Percentiles rank a stretch among this genome's conserved stretches.
Evolutionary conservation across 2,888 invertebrate genomes (phyloP).

Genomic region (Lamellibrachia satsuma): DNA sequence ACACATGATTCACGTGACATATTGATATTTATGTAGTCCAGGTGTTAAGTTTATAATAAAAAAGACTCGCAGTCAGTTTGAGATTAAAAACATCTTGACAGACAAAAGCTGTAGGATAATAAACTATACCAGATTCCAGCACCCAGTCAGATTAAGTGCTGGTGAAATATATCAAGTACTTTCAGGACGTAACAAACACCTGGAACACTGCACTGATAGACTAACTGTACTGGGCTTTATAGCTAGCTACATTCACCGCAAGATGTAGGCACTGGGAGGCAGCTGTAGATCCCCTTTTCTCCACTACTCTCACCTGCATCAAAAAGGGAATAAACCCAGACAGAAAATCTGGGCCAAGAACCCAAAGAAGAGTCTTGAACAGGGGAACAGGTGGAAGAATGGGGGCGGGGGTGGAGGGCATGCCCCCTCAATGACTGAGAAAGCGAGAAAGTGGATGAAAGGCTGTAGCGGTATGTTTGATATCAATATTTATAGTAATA

Average conservation of each 20-base stretch:
- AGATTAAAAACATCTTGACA: constrained; percentile 9
- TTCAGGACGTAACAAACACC: background rate
- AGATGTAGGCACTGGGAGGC: background rate
- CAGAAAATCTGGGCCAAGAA: background rate
- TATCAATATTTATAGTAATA: no score
- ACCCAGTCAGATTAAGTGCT: background rate
- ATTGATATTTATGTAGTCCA: background rate
- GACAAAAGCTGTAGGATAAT: background rate
- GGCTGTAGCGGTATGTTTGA: no score
- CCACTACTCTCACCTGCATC: background rate
- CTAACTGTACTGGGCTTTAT: background rate
- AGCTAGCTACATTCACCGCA: background rate
- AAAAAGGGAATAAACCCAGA: background rate
- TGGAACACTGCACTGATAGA: background rate
- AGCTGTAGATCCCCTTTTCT: background rate
- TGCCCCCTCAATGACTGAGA: background rate
- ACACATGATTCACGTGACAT: background rate
- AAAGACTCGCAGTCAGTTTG: background rate
- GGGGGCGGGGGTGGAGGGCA: background rate
- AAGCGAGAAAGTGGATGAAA: background rate
- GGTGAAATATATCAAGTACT: background rate
- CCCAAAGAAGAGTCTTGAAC: background rate
- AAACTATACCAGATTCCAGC: constrained; percentile 1
- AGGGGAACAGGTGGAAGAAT: background rate
- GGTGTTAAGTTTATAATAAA: background rate